Conservation (phyloP, 2,888 invertebrate species). For the Ernsta delagoae region DNA sequence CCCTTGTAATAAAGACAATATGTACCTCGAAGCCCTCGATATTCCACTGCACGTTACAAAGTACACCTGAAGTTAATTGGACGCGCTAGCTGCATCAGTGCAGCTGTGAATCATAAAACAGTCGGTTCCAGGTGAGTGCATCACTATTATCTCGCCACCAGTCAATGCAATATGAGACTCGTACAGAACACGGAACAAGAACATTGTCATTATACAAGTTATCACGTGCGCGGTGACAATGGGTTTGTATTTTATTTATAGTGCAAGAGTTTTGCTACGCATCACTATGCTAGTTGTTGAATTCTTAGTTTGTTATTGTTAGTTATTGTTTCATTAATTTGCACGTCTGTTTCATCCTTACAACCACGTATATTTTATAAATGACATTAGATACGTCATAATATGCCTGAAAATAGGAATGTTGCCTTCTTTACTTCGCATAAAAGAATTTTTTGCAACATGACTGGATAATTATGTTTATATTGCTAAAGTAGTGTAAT, state of each 20-base stretch:
- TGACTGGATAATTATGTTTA: too few species aligned
- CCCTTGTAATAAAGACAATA: too few species aligned
- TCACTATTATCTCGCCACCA: conserved; percentile 55
- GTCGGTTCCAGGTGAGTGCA: conserved; percentile 50
- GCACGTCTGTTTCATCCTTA: too few species aligned
- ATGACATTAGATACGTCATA: too few species aligned
- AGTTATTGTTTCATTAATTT: too few species aligned
- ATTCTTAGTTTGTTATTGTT: too few species aligned
- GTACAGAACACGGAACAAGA: not conserved
- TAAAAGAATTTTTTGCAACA: too few species aligned
- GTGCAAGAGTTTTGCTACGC: not conserved
- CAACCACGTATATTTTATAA: too few species aligned
- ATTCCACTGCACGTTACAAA: conserved; percentile 74
- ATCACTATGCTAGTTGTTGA: not conserved
- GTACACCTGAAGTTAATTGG: conserved; percentile 79
- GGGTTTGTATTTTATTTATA: not conserved
- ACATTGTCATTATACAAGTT: not conserved
- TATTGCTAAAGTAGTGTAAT: too few species aligned
- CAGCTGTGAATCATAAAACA: conserved; percentile 71
- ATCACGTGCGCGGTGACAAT: not conserved
- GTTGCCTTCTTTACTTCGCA: too few species aligned
- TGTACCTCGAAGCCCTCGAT: conserved; percentile 73
- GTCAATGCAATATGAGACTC: conserved; percentile 41
- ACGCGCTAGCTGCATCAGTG: conserved; percentile 65
- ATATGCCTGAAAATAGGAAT: too few species aligned